These are phyloP conservation scores for Ligdia adustata DNA, from an alignment of 2,888 invertebrate genomes.

Conservation along the genomic window DNA sequence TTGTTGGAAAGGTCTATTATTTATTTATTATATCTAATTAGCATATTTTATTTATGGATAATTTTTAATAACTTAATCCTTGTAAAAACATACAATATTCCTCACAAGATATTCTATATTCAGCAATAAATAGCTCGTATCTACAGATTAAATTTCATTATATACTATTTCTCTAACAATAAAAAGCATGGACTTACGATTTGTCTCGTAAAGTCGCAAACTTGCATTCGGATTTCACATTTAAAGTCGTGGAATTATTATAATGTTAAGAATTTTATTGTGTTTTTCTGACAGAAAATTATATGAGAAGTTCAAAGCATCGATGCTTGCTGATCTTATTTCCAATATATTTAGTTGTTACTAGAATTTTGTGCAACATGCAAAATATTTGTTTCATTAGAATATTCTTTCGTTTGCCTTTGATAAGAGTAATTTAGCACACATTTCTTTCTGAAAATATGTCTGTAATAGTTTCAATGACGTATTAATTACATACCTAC, in stretches of 20 bases:
- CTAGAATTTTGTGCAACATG: background rate
- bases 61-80: slow-evolving; percentile 15
- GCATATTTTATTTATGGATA: slow-evolving; percentile 12
- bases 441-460: no score
- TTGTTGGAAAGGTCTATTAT: no score
- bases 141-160: slow-evolving; percentile 12
- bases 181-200: slow-evolving; percentile 12
- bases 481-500: no score
- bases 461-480: no score
- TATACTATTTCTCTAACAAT: slow-evolving; percentile 15
- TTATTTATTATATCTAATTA: no score
- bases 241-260: slow-evolving; percentile 27
- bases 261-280: slow-evolving; percentile 28
- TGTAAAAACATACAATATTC: slow-evolving; percentile 13
- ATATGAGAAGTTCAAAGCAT: slow-evolving; percentile 6
- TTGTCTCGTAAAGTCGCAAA: slow-evolving; percentile 21
- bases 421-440: no score
- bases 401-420: no score
- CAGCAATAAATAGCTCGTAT: slow-evolving; percentile 15
- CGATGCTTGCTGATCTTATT: slow-evolving; percentile 28
- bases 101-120: slow-evolving; percentile 14
- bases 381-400: background rate
- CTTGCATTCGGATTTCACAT: slow-evolving; percentile 18
- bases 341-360: background rate
- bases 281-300: slow-evolving; percentile 20